These are phyloP conservation scores for Brachionus sp. DNA, from an alignment of 1,140 invertebrate genomes.

Conservation along the genomic window DNA sequence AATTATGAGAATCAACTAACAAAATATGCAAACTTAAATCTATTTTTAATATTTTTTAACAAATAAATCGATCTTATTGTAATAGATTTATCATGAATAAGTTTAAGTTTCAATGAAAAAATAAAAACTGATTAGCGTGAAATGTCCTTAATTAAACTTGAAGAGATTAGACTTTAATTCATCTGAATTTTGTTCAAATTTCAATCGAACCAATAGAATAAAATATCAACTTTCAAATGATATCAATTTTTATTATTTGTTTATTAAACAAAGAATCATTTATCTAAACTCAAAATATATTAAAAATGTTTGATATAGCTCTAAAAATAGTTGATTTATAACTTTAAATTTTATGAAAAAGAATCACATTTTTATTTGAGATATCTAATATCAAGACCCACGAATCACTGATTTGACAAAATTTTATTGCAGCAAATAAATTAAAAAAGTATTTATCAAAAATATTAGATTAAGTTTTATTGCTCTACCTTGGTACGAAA, in stretches of 20 bases:
- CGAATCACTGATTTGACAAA: neutral
- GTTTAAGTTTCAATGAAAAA: neutral
- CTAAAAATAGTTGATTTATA: neutral
- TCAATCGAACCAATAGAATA: neutral
- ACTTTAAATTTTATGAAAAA: neutral
- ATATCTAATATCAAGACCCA: neutral
- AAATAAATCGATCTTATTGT: too few relatives aligned
- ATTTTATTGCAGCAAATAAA: neutral
- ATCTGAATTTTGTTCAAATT: neutral
- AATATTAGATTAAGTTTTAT: neutral
- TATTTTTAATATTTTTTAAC: too few relatives aligned
- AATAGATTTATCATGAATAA: neutral
- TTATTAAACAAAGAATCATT: neutral
- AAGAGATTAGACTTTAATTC: neutral
- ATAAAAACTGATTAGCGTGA: neutral
- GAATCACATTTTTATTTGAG: neutral
- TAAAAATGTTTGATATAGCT: neutral
- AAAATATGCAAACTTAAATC: too few relatives aligned
- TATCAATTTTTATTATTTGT: slow-evolving; percentile 5
- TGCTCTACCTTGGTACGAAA: neutral
- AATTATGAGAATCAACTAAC: too few relatives aligned
- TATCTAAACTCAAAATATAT: neutral
- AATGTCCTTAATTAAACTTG: neutral
- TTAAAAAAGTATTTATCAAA: neutral
- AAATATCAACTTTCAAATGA: neutral